A percentile compares a stretch with the other conserved stretches of the same genome.
These are phyloP conservation scores for Protonemura montana DNA, from an alignment of 2,888 invertebrate genomes.

Conservation along the genomic window DNA sequence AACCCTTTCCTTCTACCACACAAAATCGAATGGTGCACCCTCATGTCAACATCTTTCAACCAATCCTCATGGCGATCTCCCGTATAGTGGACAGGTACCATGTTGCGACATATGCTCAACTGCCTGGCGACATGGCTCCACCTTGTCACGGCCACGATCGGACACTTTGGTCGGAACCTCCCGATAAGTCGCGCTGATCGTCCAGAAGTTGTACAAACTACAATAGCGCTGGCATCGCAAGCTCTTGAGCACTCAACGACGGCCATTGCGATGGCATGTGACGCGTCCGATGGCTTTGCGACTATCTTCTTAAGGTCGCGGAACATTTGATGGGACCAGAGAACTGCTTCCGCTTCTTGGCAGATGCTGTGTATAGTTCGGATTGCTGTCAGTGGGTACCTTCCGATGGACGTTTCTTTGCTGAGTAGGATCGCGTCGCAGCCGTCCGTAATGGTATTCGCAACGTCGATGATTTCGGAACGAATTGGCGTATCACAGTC, in stretches of 20 bases:
- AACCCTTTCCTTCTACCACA: constrained; percentile 71
- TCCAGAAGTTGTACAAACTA: constrained; percentile 77
- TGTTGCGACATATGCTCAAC: constrained; percentile 71
- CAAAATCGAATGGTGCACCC: constrained; percentile 66
- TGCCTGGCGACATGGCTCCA: constrained; percentile 73
- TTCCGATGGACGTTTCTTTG: constrained; percentile 99
- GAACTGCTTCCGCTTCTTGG: constrained; percentile 95
- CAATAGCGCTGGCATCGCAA: constrained; percentile 74
- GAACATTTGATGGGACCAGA: constrained; percentile 92
- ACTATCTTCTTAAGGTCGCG: constrained; percentile 74
- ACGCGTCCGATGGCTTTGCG: constrained; percentile 66
- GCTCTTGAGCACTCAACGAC: constrained; percentile 78
- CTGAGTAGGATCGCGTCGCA: constrained; percentile 99
- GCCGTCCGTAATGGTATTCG: constrained; percentile 96
- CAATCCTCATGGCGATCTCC: constrained; percentile 63
- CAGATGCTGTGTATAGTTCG: constrained; percentile 92
- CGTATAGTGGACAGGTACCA: constrained; percentile 71
- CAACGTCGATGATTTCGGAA: constrained; percentile 96
- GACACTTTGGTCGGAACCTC: constrained; percentile 74
- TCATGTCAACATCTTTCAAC: constrained; percentile 67
- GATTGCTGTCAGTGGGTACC: constrained; percentile 91
- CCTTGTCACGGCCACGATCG: constrained; percentile 77
- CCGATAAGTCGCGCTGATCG: constrained; percentile 75
- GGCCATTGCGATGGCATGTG: constrained; percentile 74
- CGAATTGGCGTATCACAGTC: constrained; percentile 96